These are phyloP conservation scores for Gonioctena quinquepunctata DNA, from an alignment of 1,140 invertebrate genomes.

Conservation along the genomic window DNA sequence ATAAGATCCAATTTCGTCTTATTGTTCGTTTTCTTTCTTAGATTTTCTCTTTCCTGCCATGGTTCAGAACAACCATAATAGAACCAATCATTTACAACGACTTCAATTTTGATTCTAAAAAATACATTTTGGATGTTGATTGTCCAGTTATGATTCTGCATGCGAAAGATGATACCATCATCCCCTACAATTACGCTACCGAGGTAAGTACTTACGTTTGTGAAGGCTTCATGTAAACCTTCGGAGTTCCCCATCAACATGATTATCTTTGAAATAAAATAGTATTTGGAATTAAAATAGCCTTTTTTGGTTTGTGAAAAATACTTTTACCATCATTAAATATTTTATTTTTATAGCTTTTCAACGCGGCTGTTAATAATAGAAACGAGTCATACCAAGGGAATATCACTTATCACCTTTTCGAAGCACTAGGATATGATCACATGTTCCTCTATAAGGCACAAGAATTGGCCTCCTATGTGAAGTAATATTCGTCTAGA, in stretches of 20 bases:
- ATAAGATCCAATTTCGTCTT: conserved; percentile 1
- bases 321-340: too few relatives aligned
- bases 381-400: conserved; percentile 59
- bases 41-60: conserved; percentile 61
- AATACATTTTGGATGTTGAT: conserved; percentile 68
- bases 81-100: conserved; percentile 68
- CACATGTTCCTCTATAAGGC: conserved; percentile 69
- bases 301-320: too few relatives aligned
- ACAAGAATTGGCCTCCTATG: conserved; percentile 60
- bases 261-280: too few relatives aligned
- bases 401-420: conserved; percentile 69
- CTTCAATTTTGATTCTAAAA: conserved; percentile 72
- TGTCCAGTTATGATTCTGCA: conserved; percentile 85
- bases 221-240: not conserved
- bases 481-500: conserved; percentile 42
- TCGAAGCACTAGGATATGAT: conserved; percentile 61
- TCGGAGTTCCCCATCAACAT: too few relatives aligned
- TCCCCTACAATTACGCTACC: conserved; percentile 76
- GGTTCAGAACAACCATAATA: conserved; percentile 73
- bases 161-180: conserved; percentile 83
- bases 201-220: conserved; percentile 61
- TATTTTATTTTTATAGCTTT: too few relatives aligned
- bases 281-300: too few relatives aligned
- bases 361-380: conserved; percentile 61
- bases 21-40: too few relatives aligned